Conservation (phyloP, 2,888 invertebrate genomes). For the Pantelozetes paolii region DNA sequence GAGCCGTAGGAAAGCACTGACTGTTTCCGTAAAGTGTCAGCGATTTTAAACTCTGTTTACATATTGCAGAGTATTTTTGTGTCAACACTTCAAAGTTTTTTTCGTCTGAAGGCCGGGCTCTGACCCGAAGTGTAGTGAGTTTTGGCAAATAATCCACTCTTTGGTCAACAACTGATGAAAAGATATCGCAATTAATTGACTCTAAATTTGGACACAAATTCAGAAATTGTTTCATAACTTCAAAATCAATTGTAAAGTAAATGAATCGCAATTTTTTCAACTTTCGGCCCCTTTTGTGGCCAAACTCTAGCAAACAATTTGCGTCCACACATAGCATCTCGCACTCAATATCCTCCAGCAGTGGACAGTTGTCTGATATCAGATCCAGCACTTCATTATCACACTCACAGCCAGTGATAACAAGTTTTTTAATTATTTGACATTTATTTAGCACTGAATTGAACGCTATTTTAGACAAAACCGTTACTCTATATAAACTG, state of each 20-base stretch:
- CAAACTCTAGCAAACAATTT: neutral
- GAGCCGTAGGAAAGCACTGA: no score
- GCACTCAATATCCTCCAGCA: constrained; percentile 1
- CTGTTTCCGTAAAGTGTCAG: neutral
- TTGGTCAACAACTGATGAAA: neutral
- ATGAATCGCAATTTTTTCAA: neutral
- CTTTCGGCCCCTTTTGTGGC: neutral
- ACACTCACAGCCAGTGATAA: constrained; percentile 9
- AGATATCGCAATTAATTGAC: constrained; percentile 14
- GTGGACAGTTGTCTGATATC: neutral
- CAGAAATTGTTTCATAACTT: neutral
- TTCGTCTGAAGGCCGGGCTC: neutral
- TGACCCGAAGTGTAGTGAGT: neutral
- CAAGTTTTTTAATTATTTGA: neutral
- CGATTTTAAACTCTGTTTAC: neutral
- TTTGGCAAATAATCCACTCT: neutral
- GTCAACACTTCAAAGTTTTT: neutral
- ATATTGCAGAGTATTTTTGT: neutral
- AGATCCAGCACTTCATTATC: neutral
- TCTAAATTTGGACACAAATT: neutral
- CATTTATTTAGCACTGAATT: neutral
- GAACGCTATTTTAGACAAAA: neutral
- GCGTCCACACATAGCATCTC: neutral
- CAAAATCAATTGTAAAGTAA: neutral
- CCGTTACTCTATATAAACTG: neutral